phyloP scores from a whole-genome alignment of 2,113 vertebrate species.

The human (Homo sapiens) region GRCh38 chr3:30761001-30761500 shows the following conservation, averaged over 20 bases:
- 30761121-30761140: not conserved
- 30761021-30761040: conserved; percentile 44
- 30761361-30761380: not conserved
- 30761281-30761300: not conserved
- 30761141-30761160: not conserved
- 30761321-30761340: not conserved
- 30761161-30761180: not conserved
- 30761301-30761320: not conserved
- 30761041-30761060: not conserved
- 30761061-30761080: not conserved
- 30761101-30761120: not conserved
- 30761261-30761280: not conserved
- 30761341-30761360: not conserved
- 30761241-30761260: not conserved
- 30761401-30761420: not conserved
- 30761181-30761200: not conserved
- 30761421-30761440: not conserved
- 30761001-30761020: conserved; percentile 53
- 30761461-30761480: not conserved
- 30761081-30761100: not conserved
- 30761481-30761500: not conserved
- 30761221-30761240: not conserved
- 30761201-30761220: not conserved
- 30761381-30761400: not conserved
- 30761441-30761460: not conserved